phyloP scores from a whole-genome alignment of 2,797 vertebrate species.

The Myotis daubentonii region DNA sequence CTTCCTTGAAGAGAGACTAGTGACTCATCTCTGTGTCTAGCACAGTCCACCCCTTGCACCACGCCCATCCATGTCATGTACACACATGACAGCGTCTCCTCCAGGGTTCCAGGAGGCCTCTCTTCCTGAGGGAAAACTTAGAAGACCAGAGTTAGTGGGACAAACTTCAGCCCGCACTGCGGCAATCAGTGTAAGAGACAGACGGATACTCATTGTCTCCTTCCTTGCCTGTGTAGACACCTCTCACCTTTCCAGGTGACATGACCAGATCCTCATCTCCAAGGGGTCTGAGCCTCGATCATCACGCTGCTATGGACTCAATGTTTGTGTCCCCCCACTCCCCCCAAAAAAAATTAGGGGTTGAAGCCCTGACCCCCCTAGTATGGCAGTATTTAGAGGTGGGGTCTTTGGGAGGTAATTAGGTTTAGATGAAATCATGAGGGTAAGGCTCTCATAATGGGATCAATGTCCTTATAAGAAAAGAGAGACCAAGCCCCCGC shows the following conservation, averaged over 20 bases:
- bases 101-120: background rate
- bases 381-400: background rate
- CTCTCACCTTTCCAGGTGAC: background rate
- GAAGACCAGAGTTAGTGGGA: background rate
- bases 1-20: background rate
- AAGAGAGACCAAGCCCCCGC: background rate
- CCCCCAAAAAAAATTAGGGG: background rate
- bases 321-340: background rate
- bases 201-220: background rate
- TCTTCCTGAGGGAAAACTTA: background rate
- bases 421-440: background rate
- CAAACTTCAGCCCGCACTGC: background rate
- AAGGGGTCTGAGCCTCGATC: background rate
- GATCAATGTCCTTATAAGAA: background rate
- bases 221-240: background rate
- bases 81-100: background rate
- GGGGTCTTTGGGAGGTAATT: background rate
- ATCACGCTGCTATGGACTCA: background rate
- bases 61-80: background rate
- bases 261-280: background rate
- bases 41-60: background rate
- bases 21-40: background rate
- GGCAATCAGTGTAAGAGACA: background rate
- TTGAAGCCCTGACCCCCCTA: background rate
- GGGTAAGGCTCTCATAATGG: too few species aligned